Percentiles rank a stretch among this genome's conserved stretches.
These are phyloP conservation scores for Syngnathus rostellatus DNA, from an alignment of 2,797 vertebrate genomes.

Conservation along the genomic window DNA sequence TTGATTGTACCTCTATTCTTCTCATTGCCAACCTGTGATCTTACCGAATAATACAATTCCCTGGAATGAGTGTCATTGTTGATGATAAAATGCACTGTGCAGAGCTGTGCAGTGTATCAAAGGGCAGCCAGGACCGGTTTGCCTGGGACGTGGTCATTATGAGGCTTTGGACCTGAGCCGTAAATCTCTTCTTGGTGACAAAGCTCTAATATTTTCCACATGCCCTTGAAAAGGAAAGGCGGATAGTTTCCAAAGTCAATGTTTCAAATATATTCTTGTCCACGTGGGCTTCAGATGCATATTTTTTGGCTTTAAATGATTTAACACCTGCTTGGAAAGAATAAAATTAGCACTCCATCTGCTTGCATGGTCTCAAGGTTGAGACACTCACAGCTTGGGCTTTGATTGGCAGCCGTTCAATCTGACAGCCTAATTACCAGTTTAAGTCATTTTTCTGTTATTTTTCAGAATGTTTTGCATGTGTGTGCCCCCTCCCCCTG, in stretches of 20 bases:
- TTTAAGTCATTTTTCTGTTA: slow-evolving; percentile 42
- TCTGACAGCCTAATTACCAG: slow-evolving; percentile 47
- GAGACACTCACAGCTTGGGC: slow-evolving; percentile 13
- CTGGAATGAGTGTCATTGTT: background rate
- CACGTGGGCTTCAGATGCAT: slow-evolving; percentile 27
- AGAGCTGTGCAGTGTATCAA: slow-evolving; percentile 35
- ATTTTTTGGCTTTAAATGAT: slow-evolving; percentile 42
- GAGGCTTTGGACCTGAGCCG: slow-evolving; percentile 66
- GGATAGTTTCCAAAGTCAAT: slow-evolving; percentile 35
- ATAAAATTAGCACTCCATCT: slow-evolving; percentile 44
- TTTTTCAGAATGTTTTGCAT: slow-evolving; percentile 41
- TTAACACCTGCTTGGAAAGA: slow-evolving; percentile 55
- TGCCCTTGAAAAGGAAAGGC: slow-evolving; percentile 35
- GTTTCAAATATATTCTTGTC: slow-evolving; percentile 35
- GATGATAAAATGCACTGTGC: slow-evolving; percentile 11
- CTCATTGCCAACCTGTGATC: background rate
- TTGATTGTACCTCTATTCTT: background rate
- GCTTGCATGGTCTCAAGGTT: slow-evolving; percentile 18
- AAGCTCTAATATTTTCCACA: slow-evolving; percentile 69
- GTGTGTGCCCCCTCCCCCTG: slow-evolving; percentile 16
- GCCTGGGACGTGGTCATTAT: slow-evolving; percentile 62
- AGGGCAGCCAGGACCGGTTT: slow-evolving; percentile 47
- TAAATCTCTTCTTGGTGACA: slow-evolving; percentile 68
- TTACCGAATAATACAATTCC: background rate
- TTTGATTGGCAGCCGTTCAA: slow-evolving; percentile 35